Percentiles rank a stretch among this genome's conserved stretches.
phyloP scores from a whole-genome alignment of 2,888 invertebrate genomes.

The Chymomyza procnemis region DNA sequence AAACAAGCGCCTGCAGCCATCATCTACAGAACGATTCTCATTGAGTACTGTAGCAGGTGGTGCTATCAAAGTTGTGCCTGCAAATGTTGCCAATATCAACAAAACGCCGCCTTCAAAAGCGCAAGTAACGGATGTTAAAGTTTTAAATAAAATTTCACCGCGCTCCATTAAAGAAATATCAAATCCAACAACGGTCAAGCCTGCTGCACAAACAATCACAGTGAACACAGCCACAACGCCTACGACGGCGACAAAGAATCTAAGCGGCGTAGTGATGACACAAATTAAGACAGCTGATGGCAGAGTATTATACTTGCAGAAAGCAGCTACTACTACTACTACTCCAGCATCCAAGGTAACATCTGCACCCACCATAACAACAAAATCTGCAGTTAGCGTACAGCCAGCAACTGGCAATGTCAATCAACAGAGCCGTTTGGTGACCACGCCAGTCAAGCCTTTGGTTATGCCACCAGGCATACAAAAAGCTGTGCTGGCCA shows the following conservation, averaged over 20 bases:
- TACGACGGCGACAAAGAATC: background rate
- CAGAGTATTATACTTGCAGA: conserved; percentile 79
- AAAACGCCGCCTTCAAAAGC: background rate
- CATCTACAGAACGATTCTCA: background rate
- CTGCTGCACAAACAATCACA: conserved; percentile 34
- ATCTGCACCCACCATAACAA: conserved; percentile 21
- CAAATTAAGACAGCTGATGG: conserved; percentile 77
- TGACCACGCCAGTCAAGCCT: background rate
- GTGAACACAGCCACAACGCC: conserved; percentile 32
- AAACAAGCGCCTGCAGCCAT: conserved; percentile 42
- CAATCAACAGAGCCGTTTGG: conserved; percentile 6
- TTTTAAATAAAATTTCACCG: conserved; percentile 46
- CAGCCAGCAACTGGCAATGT: background rate
- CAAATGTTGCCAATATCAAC: background rate
- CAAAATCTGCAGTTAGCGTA: conserved; percentile 5
- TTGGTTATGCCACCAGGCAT: conserved; percentile 16
- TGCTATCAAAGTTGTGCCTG: background rate
- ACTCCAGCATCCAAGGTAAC: background rate
- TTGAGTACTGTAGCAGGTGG: background rate
- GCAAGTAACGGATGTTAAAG: conserved; percentile 47
- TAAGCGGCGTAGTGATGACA: conserved; percentile 34
- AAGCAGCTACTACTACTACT: conserved; percentile 40
- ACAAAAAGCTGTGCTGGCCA: conserved; percentile 55
- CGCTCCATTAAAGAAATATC: background rate
- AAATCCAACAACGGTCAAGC: conserved; percentile 11